Evolutionary conservation across 2,888 invertebrate genomes (phyloP), one percentile per base, ranked within the genome.

Genomic region (Xestia rhomboidea): DNA sequence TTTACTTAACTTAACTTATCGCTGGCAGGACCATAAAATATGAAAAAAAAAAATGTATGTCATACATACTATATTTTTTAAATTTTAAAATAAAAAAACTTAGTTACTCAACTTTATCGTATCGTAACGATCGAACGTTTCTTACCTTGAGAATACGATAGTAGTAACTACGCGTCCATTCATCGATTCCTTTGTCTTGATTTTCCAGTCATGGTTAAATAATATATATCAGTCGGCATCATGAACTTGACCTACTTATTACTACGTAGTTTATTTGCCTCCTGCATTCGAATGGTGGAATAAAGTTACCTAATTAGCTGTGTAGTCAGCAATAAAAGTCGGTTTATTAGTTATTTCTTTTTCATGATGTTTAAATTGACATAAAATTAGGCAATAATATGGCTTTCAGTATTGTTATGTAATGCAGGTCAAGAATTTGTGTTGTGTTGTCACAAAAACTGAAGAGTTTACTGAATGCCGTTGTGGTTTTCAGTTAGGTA

Each of bases 131-230:
- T 21, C n/a, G 41, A 60, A 49, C 24, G 38, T 79, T 41, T 51
- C 34, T 63, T 44, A 49, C 60, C 77, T 68, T 68, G 67, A 63
- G 63, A 46, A 83, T 30, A 54, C 27, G 41, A 46, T 49, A 27
- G 38, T 34, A 18, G 15, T 30, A 41, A 41, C 41, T 41, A 49
- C 41, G 38, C 68, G 38, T 24, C 54, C 63, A 77, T 62, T 49
- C 62, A 79, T 77, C 68, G 83, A 82, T 82, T 68, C 13, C 30
- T 82, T 77, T 74, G 34, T 60, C 67, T 68, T 46, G 62, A 41
- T 79, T 82, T 76, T 44, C 24, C 10, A 76, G 67, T 82, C 62
- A 63, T 38, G 54, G 83, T 63, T 49, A 49, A 24, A 34, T 46
- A 46, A 82, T 41, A 49, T 54, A 67, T 2, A 27, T 68, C 83